A percentile compares a stretch with the other conserved stretches of the same genome.
These are phyloP conservation scores for Chloroceryle amazona DNA, from an alignment of 2,797 vertebrate species.

Conservation along the genomic window DNA sequence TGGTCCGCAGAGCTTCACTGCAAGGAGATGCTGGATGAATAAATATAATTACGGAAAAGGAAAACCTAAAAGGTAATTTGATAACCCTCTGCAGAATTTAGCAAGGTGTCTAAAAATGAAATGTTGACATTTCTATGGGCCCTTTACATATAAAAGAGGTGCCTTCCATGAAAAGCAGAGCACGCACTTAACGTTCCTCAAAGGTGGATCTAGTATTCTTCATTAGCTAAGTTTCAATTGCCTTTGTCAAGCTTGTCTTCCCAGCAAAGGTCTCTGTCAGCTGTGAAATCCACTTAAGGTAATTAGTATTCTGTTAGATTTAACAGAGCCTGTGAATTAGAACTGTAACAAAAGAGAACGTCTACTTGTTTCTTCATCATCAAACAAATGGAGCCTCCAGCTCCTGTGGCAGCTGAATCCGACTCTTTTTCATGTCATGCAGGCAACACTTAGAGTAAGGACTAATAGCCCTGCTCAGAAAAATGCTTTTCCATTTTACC, in stretches of 20 bases:
- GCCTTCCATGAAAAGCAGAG: constrained; percentile 53
- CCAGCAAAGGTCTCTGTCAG: constrained; percentile 76
- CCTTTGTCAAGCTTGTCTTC: constrained; percentile 73
- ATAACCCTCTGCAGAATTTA: constrained; percentile 50
- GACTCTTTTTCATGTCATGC: neutral
- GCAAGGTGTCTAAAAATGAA: constrained; percentile 41
- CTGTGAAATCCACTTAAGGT: constrained; percentile 73
- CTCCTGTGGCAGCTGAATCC: neutral
- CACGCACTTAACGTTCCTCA: constrained; percentile 72
- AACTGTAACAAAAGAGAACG: constrained; percentile 54
- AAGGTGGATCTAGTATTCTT: constrained; percentile 57
- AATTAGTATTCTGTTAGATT: constrained; percentile 77
- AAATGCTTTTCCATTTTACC: neutral
- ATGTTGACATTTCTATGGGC: constrained; percentile 62
- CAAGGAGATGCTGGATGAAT: constrained; percentile 29
- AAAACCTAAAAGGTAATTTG: constrained; percentile 49
- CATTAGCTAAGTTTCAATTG: constrained; percentile 78
- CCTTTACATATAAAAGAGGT: constrained; percentile 59
- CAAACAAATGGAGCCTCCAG: constrained; percentile 33
- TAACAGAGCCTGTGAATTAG: constrained; percentile 61
- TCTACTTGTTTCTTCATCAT: constrained; percentile 63
- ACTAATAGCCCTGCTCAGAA: neutral
- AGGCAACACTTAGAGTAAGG: neutral
- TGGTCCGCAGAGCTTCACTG: neutral
- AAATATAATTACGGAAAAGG: constrained; percentile 33